Base-by-base conservation (phyloP, 2,797 vertebrate genomes). In the Lagorchestes hirsutus region DNA sequence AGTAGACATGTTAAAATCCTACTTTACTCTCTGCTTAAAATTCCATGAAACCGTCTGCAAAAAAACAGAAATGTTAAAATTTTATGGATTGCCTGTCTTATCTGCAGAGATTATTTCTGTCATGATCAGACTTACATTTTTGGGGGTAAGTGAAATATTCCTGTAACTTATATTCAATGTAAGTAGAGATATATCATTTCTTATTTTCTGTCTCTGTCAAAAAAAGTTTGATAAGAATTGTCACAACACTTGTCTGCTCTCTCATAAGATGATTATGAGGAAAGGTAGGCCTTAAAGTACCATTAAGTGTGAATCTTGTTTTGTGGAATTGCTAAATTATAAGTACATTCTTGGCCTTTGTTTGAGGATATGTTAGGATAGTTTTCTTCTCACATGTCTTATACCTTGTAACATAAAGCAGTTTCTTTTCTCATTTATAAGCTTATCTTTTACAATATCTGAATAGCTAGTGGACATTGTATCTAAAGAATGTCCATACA, bases 31-130 rank as follows among this genome's bases (percentile, higher is more conserved):
- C 92, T 97, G 99, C 92, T 97, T 99, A 91, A 98, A 91, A 90
- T 97, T 99, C 55, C 98, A 99, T 0, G 95, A 98, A 18, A 98
- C 74, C n/a, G 52, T 99, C 94, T 99, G 99, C 98, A 98, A 0
- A 8, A 0, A 0, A 0, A 0, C 22, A 0, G 22, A 16, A 46
- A 0, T 0, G 2, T 27, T 1, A 0, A 0, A 0, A 0, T 74
- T 0, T 1, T 92, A 55, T n/a, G 31, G 90, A 0, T 92, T 99
- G 91, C 99, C 99, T 24, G 98, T 98, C 54, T 54, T 98, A 27
- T 98, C 98, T 50, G 96, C 98, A 3, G 12, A 2, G 92, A 82
- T 98, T 0, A 11, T 99, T 10, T 94, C 96, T 0, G 95, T 16
- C 5, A 28, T 97, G 34, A 40, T 97, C 2, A 9, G 0, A 0